Base-by-base conservation (phyloP, 2,888 invertebrate species). In the Hoplodrina blanda region DNA sequence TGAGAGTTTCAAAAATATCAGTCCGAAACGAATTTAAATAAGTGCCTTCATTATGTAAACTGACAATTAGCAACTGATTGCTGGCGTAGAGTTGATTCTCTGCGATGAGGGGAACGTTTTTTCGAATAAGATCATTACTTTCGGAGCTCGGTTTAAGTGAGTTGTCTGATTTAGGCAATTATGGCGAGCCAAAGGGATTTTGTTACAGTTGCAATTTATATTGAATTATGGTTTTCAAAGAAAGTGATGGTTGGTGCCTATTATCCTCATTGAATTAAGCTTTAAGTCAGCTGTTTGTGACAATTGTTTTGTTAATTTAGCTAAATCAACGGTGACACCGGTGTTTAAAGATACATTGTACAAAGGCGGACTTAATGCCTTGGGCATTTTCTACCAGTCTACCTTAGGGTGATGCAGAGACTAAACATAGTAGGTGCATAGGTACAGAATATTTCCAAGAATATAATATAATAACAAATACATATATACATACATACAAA, bases 51-150 rank as follows among this genome's bases (percentile, higher is more conserved):
- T 80, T 80, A 80, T 57, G 80, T 57, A 68, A 76, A 70, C 68
- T 80, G 55, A 25, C 76, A 80, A 76, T 76, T 76, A 76, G 60
- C 49, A 53, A 75, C 55, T 68, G 80, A 76, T 75, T 80, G 65
- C 62, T 37, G 0, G 49, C 55, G 33, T 60, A 55, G 13, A 65
- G 66, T 74, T 62, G 66, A 62, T 56, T 60, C 50, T 57, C 20
- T 11, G 56, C 30, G 52, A 62, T 33, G 50, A 60, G 25, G 17
- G 20, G 10, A 54, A 50, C 1, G 17, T 37, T 74, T 65, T 73
- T 49, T 41, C 41, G 52, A 11, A 53, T 25, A 33, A 63, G 60
- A 53, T 49, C 59, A 68, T 75, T 75, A 53, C 33, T 30, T 60
- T 55, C 11, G 52, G 50, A 25, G 37, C 25, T 62, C 11, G 80